Base-by-base conservation (phyloP, 1,140 invertebrate genomes). In the Plutomurus gul region DNA sequence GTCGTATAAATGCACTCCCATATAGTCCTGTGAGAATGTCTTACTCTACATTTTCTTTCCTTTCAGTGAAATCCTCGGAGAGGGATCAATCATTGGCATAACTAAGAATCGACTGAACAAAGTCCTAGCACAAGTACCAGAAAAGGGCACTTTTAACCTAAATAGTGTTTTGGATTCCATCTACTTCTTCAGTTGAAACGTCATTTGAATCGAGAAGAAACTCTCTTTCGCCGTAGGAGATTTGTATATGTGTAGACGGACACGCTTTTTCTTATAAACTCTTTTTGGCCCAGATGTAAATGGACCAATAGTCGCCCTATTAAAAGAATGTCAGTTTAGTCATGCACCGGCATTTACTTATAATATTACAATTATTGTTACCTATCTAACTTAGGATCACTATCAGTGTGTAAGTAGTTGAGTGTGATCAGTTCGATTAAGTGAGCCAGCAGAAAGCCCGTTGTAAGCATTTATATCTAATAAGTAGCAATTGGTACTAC, bases 171-270 rank as follows among this genome's bases (percentile, higher is more conserved):
- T 94, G 16, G 86, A 91, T 20, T 96, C 94, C 1, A 87, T 91
- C 18, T 96, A 95, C 85, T 96, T 96, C 85, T 95, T 95, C 85
- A 94, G 93, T 40, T 84, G n/a, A 60, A 74, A n/a, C n/a, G 43
- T 47, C 40, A 47, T 74, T 74, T 46, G 11, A 33, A 20, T 39
- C 13, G 16, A 27, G 33, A 37, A 11, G 7, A 51, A 10, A 51
- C 20, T 11, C 20, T 20, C 6, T 51, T 13, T 51, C 20, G 18
- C 18, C 7, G n/a, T n/a, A n/a, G n/a, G n/a, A n/a, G n/a, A n/a
- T n/a, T n/a, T n/a, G n/a, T n/a, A n/a, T n/a, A n/a, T n/a, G n/a
- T n/a, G n/a, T n/a, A n/a, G n/a, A n/a, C n/a, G n/a, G n/a, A n/a
- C n/a, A n/a, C n/a, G n/a, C n/a, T n/a, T 51, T 51, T 51, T 20